These are phyloP conservation scores for Nesogale talazaci DNA, from an alignment of 2,113 vertebrate species.

Conservation along the genomic window DNA sequence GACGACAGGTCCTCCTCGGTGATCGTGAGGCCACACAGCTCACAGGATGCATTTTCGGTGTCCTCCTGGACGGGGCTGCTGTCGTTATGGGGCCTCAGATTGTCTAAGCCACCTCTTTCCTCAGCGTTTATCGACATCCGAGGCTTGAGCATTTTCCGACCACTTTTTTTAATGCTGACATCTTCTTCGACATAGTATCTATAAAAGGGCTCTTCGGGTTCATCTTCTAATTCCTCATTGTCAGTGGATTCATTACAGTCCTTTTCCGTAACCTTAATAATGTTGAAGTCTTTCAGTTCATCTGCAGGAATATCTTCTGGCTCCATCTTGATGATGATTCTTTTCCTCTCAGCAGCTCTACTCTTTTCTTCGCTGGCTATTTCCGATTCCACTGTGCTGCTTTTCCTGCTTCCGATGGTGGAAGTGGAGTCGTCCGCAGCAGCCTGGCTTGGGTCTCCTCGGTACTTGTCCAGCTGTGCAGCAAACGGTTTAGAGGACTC, in stretches of 20 bases:
- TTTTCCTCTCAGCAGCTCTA: constrained; percentile 87
- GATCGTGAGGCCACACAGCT: constrained; percentile 93
- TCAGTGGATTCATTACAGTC: constrained; percentile 89
- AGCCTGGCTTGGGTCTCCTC: constrained; percentile 89
- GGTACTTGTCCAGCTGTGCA: constrained; percentile 88
- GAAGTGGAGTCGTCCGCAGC: constrained; percentile 84
- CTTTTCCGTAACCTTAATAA: constrained; percentile 90
- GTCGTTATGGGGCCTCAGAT: constrained; percentile 80
- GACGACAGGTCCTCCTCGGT: constrained; percentile 93
- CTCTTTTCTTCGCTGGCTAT: constrained; percentile 86
- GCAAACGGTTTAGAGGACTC: constrained; percentile 91
- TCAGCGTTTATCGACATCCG: constrained; percentile 83
- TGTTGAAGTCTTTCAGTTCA: constrained; percentile 91
- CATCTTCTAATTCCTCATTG: constrained; percentile 88
- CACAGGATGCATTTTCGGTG: constrained; percentile 88
- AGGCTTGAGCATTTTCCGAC: constrained; percentile 86
- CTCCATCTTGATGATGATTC: constrained; percentile 94
- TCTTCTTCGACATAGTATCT: constrained; percentile 86
- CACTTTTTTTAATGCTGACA: constrained; percentile 86
- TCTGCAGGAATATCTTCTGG: constrained; percentile 90
- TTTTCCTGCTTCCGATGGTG: constrained; percentile 83
- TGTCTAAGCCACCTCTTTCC: constrained; percentile 84
- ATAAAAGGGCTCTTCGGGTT: constrained; percentile 89
- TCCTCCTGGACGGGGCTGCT: constrained; percentile 83
- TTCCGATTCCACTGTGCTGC: constrained; percentile 86